Base-by-base conservation (phyloP, 2,888 invertebrate species). In the Carpatolechia fugitivella region DNA sequence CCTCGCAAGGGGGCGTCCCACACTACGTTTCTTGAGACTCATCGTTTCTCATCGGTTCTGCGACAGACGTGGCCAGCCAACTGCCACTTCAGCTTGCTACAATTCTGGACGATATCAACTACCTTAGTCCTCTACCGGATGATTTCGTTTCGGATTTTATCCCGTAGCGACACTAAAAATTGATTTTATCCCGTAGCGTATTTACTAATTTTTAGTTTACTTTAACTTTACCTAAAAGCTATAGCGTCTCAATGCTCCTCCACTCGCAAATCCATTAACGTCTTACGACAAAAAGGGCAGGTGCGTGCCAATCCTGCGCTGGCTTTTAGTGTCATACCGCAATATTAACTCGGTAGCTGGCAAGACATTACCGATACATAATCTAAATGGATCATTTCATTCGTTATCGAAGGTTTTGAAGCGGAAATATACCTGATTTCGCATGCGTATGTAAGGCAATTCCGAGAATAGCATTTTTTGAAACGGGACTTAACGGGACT, bases 221-320 rank as follows among this genome's bases (percentile, higher is more conserved):
- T n/a, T n/a, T n/a, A n/a, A n/a, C n/a, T n/a, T n/a, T n/a, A n/a
- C n/a, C n/a, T n/a, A n/a, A n/a, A n/a, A n/a, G n/a, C n/a, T n/a
- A n/a, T n/a, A n/a, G 4, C 33, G 33, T 44, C 59, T 52, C 57
- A 54, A 51, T 44, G 55, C 36, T 48, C 38, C 56, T 47, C 55
- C 18, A 52, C 16, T 41, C 36, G 36, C 53, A 33, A 47, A 10
- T 52, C 54, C 54, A 56, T 55, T 54, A 57, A 40, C 14, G 36
- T 38, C 36, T 51, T 40, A 54, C 36, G 44, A 55, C 51, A 52
- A 55, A 55, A 55, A 46, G 29, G 44, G 38, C 55, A 51, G 55
- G 51, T 55, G 55, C 29, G 30, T 55, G 52, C 55, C 55, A 55
- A 55, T 55, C 55, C 30, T 30, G 38, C 35, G 24, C 50, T 50